Percentiles rank a stretch among this genome's conserved stretches.
These are phyloP conservation scores for Desmodus rotundus DNA, from an alignment of 2,113 vertebrate species.

Conservation along the genomic window DNA sequence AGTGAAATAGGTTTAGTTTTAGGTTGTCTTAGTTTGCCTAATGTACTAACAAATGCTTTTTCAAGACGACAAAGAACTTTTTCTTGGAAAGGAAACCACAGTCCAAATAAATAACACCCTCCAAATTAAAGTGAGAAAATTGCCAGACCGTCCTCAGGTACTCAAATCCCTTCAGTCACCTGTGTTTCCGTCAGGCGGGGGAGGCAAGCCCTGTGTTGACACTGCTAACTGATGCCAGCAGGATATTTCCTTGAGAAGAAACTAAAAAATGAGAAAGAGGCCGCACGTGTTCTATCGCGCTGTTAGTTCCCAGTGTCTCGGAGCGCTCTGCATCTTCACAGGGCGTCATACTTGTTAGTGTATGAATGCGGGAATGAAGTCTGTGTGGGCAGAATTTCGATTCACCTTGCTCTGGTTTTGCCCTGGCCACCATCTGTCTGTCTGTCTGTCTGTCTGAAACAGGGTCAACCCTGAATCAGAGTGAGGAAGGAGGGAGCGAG, in stretches of 20 bases:
- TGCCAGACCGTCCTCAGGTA: not conserved
- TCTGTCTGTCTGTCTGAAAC: not conserved
- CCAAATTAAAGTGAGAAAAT: slow-evolving; percentile 23
- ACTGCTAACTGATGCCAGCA: not conserved
- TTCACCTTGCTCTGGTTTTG: not conserved
- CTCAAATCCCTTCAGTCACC: slow-evolving; percentile 11
- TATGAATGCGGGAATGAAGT: not conserved
- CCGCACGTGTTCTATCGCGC: not conserved
- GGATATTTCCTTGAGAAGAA: slow-evolving; percentile 41
- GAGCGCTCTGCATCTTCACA: not conserved
- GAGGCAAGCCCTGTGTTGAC: not conserved
- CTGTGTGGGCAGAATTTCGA: not conserved
- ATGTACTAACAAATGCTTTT: slow-evolving; percentile 20
- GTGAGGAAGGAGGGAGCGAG: not conserved
- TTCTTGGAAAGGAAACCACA: slow-evolving; percentile 45
- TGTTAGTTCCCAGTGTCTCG: not conserved
- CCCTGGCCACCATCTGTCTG: not conserved
- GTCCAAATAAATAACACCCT: not conserved
- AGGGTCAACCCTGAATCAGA: not conserved
- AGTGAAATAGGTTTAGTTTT: not conserved
- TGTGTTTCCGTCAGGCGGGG: slow-evolving; percentile 14
- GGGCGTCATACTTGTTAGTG: not conserved
- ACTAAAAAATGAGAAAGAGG: not conserved
- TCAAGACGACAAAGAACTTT: not conserved
- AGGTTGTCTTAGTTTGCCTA: not conserved